Conservation (phyloP, 2,888 invertebrate species). For the Hedya salicella region DNA sequence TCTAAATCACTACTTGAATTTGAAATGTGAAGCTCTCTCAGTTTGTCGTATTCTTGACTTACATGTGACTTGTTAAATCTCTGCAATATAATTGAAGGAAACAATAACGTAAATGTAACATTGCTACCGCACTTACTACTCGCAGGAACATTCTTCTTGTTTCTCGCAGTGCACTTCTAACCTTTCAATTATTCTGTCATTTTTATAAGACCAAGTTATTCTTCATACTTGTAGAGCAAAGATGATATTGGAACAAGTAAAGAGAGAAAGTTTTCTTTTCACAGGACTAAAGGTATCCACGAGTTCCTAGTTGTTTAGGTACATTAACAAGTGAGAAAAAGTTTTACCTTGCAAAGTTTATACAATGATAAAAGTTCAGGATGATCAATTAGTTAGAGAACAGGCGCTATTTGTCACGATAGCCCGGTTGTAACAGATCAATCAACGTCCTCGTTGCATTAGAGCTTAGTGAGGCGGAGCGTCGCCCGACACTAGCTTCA, state of each 20-base stretch:
- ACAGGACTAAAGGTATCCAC: background rate
- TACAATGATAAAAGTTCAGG: background rate
- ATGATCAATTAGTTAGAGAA: slow-evolving; percentile 1
- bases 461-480: slow-evolving; percentile 3
- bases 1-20: slow-evolving; percentile 1
- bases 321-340: too few relatives aligned
- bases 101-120: slow-evolving; percentile 10
- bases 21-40: slow-evolving; percentile 10
- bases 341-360: too few relatives aligned
- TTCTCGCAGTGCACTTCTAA: slow-evolving; percentile 8
- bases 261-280: background rate
- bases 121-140: too few relatives aligned
- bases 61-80: slow-evolving; percentile 19
- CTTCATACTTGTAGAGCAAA: background rate
- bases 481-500: slow-evolving; percentile 11
- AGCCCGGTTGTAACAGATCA: slow-evolving; percentile 7
- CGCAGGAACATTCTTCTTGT: slow-evolving; percentile 9
- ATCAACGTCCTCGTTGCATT: slow-evolving; percentile 17
- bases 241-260: background rate
- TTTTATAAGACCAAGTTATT: background rate
- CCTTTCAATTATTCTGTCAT: slow-evolving; percentile 20
- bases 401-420: background rate
- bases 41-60: slow-evolving; percentile 13
- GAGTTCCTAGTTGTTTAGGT: background rate
- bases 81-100: slow-evolving; percentile 13